Conservation (phyloP, 2,113 vertebrate species). For the Gallinago paraguaiae region DNA sequence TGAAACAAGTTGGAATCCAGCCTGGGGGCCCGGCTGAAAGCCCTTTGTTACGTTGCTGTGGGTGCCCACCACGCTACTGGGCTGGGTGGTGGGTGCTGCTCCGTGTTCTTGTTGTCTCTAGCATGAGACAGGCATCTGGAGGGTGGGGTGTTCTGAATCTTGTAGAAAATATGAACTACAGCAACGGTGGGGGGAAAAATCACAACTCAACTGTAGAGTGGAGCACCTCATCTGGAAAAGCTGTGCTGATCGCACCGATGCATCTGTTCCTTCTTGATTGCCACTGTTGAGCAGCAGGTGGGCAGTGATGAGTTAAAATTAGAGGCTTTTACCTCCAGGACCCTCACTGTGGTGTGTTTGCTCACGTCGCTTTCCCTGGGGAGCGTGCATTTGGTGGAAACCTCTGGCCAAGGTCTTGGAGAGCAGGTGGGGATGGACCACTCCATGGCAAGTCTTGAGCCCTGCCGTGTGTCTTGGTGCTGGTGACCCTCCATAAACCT, state of each 20-base stretch:
- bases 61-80: not conserved
- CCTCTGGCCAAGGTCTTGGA: not conserved
- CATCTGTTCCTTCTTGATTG: rapidly evolving
- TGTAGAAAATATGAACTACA: not conserved
- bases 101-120: rapidly evolving
- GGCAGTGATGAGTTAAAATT: not conserved
- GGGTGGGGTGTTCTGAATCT: not conserved
- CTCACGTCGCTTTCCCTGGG: not conserved
- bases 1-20: constrained; percentile 29
- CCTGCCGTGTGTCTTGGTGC: rapidly evolving
- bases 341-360: rapidly evolving
- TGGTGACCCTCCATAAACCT: not conserved
- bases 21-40: not conserved
- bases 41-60: not conserved
- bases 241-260: rapidly evolving
- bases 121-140: not conserved
- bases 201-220: not conserved
- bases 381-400: not conserved
- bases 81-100: not conserved
- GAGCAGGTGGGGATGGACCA: not conserved
- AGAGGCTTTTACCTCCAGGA: not conserved
- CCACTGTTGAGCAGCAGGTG: not conserved
- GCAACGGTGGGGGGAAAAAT: rapidly evolving
- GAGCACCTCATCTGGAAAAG: not conserved
- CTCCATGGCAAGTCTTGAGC: not conserved